These are phyloP conservation scores for Archilochus colubris DNA, from an alignment of 2,113 vertebrate genomes.

Conservation along the genomic window DNA sequence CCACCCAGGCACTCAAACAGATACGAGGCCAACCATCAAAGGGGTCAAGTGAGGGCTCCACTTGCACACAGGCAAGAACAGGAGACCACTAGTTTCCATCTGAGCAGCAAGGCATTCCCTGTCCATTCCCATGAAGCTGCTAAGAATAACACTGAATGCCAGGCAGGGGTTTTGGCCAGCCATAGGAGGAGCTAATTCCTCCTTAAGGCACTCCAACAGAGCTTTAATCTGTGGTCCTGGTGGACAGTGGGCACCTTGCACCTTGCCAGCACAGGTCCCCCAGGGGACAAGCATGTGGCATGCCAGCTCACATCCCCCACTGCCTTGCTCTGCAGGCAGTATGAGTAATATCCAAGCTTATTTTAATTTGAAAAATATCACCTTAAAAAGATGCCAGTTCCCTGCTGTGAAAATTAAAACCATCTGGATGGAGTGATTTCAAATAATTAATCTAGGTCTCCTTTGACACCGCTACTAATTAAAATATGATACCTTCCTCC, in stretches of 20 bases:
- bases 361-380: constrained; percentile 85
- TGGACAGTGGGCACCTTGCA: background rate
- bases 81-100: background rate
- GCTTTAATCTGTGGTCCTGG: rapidly evolving
- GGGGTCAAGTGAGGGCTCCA: background rate
- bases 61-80: background rate
- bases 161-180: background rate
- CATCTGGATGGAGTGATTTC: constrained; percentile 80
- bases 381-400: constrained; percentile 77
- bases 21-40: background rate
- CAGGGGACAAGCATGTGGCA: constrained; percentile 8
- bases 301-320: background rate
- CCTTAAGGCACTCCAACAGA: background rate
- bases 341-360: constrained; percentile 77
- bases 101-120: background rate
- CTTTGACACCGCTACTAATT: constrained; percentile 82
- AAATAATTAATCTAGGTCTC: constrained; percentile 81
- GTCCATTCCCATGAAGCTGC: background rate
- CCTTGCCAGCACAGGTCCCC: background rate
- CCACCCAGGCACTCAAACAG: rapidly evolving
- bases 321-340: constrained; percentile 64
- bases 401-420: constrained; percentile 83
- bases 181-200: background rate
- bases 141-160: background rate
- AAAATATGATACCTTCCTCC: constrained; percentile 78